Evolutionary conservation across 2,888 invertebrate species (phyloP).

Genomic region (Amiota communis): DNA sequence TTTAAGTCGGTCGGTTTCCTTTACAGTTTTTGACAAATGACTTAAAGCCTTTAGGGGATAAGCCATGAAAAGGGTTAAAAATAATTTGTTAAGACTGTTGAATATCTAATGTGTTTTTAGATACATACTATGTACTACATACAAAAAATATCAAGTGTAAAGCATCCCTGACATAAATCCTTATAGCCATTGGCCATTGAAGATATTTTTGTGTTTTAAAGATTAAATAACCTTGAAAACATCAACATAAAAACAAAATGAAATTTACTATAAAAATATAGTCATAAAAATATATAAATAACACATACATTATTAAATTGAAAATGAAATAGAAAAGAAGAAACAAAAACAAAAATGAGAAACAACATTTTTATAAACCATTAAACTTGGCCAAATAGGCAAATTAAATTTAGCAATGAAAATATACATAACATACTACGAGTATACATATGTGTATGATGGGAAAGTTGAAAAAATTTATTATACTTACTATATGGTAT

Average conservation of each 20-base stretch:
- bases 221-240: neutral
- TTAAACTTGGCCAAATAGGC: constrained; percentile 35
- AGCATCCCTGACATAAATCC: too few species aligned
- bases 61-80: constrained; percentile 59
- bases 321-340: too few species aligned
- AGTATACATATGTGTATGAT: too few species aligned
- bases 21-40: constrained; percentile 64
- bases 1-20: constrained; percentile 41
- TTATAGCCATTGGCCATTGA: too few species aligned
- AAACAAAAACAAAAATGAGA: too few species aligned
- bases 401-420: constrained; percentile 9
- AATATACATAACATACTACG: too few species aligned
- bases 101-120: constrained; percentile 58
- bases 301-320: constrained; percentile 41
- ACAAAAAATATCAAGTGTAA: too few species aligned
- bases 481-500: too few species aligned
- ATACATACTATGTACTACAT: too few species aligned
- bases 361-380: constrained; percentile 32
- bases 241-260: constrained; percentile 48
- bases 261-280: constrained; percentile 43
- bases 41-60: constrained; percentile 62
- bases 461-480: too few species aligned
- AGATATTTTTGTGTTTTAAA: too few species aligned
- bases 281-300: constrained; percentile 32
- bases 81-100: constrained; percentile 64